Conservation (phyloP, 1,140 invertebrate genomes). For the Parasteatoda tepidariorum region DNA sequence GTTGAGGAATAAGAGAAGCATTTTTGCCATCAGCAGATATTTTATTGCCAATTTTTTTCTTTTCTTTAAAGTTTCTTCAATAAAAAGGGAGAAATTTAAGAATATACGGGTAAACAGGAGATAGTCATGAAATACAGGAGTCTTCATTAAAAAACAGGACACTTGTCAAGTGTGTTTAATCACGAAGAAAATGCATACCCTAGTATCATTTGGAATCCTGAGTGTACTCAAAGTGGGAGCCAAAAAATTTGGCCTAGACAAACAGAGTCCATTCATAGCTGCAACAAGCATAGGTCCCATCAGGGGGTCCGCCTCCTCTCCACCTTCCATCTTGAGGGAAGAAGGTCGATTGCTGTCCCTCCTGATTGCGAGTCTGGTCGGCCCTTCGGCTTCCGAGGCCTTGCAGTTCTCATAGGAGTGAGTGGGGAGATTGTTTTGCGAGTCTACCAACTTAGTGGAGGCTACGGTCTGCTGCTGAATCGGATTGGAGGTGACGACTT, state of each 20-base stretch:
- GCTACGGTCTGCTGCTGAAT: conserved; percentile 40
- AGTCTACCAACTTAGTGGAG: conserved; percentile 20
- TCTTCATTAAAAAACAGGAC: no score
- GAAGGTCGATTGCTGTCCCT: background rate
- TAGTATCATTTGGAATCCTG: conserved; percentile 68
- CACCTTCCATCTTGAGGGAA: background rate
- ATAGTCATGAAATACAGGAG: no score
- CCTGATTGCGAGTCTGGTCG: background rate
- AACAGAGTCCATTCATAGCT: conserved; percentile 69
- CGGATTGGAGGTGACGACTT: conserved; percentile 35
- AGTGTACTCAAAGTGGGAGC: conserved; percentile 66
- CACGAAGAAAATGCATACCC: no score
- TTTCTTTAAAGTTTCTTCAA: no score
- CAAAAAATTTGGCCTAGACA: conserved; percentile 68
- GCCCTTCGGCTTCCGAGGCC: background rate
- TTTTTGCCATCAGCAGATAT: no score
- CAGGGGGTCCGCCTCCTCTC: conserved; percentile 1
- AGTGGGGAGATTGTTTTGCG: conserved; percentile 5
- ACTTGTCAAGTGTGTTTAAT: no score
- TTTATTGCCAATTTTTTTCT: no score
- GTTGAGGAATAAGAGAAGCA: no score
- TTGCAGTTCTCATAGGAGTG: conserved; percentile 47
- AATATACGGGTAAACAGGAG: no score
- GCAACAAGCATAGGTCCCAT: conserved; percentile 69
- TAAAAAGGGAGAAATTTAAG: no score